These are phyloP conservation scores for Ammodytes dubius DNA, from an alignment of 2,113 vertebrate species.

Conservation along the genomic window DNA sequence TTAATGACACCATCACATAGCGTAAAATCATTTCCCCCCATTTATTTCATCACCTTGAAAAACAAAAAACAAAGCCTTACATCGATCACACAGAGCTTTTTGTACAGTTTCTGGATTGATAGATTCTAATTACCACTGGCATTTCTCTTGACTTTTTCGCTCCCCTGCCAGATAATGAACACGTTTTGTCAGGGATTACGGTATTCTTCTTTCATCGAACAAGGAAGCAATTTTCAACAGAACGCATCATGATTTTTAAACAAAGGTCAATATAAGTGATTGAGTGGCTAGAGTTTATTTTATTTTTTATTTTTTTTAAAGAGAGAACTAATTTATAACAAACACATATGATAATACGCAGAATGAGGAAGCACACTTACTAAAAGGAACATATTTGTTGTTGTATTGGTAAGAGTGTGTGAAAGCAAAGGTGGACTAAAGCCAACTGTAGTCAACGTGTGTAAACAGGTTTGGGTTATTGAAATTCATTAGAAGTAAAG, in stretches of 20 bases:
- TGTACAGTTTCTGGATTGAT: background rate
- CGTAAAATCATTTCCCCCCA: background rate
- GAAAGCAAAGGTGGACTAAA: background rate
- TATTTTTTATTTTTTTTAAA: background rate
- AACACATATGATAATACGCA: background rate
- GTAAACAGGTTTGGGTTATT: background rate
- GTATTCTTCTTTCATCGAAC: conserved; percentile 11
- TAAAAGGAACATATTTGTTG: conserved; percentile 15
- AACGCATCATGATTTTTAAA: background rate
- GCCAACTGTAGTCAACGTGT: conserved; percentile 1
- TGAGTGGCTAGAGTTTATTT: background rate
- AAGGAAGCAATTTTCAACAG: background rate
- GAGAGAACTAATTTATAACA: conserved; percentile 10
- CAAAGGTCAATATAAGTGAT: background rate
- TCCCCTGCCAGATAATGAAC: background rate
- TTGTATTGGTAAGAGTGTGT: background rate
- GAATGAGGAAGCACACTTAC: conserved; percentile 45
- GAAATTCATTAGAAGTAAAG: background rate
- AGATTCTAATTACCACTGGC: background rate
- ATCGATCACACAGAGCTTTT: background rate
- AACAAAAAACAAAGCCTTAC: background rate
- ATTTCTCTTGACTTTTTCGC: conserved; percentile 20
- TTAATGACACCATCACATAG: background rate
- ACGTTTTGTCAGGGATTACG: background rate
- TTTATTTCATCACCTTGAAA: background rate